Conservation (phyloP, 2,888 invertebrate species). For the Hirudinaria manillensis region DNA sequence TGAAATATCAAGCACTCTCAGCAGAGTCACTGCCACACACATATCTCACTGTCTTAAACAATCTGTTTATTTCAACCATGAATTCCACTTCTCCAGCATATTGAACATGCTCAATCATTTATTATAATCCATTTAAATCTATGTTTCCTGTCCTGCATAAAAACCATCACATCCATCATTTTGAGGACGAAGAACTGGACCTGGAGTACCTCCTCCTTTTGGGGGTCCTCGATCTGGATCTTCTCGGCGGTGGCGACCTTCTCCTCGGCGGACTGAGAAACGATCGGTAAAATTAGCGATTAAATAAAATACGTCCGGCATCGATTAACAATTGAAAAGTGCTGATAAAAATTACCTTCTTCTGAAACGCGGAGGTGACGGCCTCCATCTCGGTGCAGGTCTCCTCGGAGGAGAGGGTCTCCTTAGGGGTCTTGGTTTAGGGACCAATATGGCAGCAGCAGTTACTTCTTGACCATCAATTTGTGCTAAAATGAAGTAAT, state of each 20-base stretch:
- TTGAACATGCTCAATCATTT: no score
- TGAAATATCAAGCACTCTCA: no score
- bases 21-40: no score
- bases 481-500: slow-evolving; percentile 62
- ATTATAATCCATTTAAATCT: no score
- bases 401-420: slow-evolving; percentile 44
- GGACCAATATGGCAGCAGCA: slow-evolving; percentile 80
- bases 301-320: neutral
- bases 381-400: slow-evolving; percentile 37
- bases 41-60: no score
- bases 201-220: slow-evolving; percentile 51
- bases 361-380: slow-evolving; percentile 48
- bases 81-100: no score
- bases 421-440: slow-evolving; percentile 47
- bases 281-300: neutral
- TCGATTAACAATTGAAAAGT: neutral
- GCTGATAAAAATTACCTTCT: slow-evolving; percentile 43
- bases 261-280: slow-evolving; percentile 19
- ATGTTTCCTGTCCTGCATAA: no score
- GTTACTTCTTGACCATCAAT: slow-evolving; percentile 93
- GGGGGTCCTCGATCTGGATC: slow-evolving; percentile 42
- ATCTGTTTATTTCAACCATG: no score
- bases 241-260: slow-evolving; percentile 30
- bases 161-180: neutral
- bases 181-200: slow-evolving; percentile 46